A percentile compares a stretch with the other conserved stretches of the same genome.
These are phyloP conservation scores for Ylistrum balloti DNA, from an alignment of 1,140 invertebrate genomes.

Conservation along the genomic window DNA sequence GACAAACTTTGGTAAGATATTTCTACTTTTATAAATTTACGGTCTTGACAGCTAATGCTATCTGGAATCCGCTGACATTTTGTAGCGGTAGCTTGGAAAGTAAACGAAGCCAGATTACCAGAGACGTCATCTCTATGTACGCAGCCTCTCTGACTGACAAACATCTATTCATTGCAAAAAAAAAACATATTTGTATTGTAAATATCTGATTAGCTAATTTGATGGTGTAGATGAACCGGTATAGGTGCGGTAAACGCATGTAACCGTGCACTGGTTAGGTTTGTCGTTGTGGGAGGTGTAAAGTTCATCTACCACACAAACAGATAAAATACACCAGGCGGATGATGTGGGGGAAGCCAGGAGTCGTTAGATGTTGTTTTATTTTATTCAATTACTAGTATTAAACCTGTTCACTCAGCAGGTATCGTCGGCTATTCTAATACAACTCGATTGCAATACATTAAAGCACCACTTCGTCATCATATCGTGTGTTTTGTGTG, in stretches of 20 bases:
- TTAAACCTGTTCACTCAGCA: neutral
- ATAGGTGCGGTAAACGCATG: neutral
- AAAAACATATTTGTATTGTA: too few relatives aligned
- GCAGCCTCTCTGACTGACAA: too few relatives aligned
- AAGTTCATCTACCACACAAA: slow-evolving; percentile 23
- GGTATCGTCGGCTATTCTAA: neutral
- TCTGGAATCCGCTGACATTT: too few relatives aligned
- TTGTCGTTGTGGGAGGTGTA: neutral
- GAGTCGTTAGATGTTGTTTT: neutral
- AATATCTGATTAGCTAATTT: slow-evolving; percentile 1
- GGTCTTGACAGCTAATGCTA: too few relatives aligned
- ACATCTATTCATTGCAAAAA: too few relatives aligned
- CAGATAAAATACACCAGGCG: neutral
- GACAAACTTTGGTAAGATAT: too few relatives aligned
- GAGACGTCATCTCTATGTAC: too few relatives aligned
- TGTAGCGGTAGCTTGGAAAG: too few relatives aligned
- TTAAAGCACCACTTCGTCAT: slow-evolving; percentile 15
- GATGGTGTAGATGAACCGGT: neutral
- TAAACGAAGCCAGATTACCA: too few relatives aligned
- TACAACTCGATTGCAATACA: neutral
- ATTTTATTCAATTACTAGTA: slow-evolving; percentile 16
- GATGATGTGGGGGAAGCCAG: neutral
- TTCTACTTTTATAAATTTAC: too few relatives aligned
- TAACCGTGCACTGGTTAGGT: neutral
- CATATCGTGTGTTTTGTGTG: slow-evolving; percentile 10